Evolutionary conservation across 1,140 invertebrate species (phyloP).

Genomic region (Onthophagus taurus): DNA sequence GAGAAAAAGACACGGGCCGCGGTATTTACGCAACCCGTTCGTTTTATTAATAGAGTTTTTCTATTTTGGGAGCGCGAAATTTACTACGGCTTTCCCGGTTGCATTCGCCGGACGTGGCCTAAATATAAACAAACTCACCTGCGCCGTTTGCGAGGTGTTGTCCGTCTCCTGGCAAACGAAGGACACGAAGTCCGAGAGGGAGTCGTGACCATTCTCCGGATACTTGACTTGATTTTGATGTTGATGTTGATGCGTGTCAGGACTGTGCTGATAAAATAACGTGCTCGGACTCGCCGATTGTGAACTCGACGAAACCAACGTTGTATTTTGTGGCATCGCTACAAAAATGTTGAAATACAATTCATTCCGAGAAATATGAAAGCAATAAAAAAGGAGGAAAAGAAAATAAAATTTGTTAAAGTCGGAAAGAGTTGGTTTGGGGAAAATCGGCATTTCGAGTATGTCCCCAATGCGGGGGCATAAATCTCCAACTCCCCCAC

Average conservation of each 20-base stretch:
- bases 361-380: too few species aligned
- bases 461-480: too few species aligned
- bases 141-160: slow-evolving; percentile 66
- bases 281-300: slow-evolving; percentile 40
- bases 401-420: too few species aligned
- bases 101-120: too few species aligned
- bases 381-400: too few species aligned
- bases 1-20: not conserved
- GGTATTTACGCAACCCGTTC: not conserved
- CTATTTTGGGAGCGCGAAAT: not conserved
- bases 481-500: too few species aligned
- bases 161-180: slow-evolving; percentile 92
- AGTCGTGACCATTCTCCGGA: slow-evolving; percentile 76
- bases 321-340: slow-evolving; percentile 38
- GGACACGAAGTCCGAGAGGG: slow-evolving; percentile 90
- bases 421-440: too few species aligned
- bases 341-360: slow-evolving; percentile 16
- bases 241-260: slow-evolving; percentile 33
- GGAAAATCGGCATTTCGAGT: too few species aligned
- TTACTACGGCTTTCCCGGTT: too few species aligned
- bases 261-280: slow-evolving; percentile 44
- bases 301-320: slow-evolving; percentile 36
- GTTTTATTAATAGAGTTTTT: not conserved
- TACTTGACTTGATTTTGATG: slow-evolving; percentile 55
- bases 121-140: too few species aligned